Base-by-base conservation (phyloP, 2,888 invertebrate genomes). In the Drosophila mimica region DNA sequence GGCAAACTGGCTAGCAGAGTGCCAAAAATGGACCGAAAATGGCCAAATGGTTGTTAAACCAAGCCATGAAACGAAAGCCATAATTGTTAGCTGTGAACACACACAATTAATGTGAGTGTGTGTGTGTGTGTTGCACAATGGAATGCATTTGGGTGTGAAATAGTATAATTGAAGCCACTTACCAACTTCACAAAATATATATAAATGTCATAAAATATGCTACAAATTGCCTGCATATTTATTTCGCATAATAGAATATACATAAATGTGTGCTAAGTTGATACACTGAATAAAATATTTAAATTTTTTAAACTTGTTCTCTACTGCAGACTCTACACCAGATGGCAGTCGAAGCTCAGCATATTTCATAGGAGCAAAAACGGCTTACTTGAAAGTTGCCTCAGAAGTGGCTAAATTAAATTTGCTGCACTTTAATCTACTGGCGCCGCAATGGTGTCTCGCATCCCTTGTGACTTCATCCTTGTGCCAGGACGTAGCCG, bases 371-470 rank as follows among this genome's bases (percentile, higher is more conserved):
- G 25, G 53, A 40, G 30, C 1, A 36, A 48, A 20, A 74, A 30
- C 11, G 20, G 25, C 49, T 59, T 38, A n/a, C 60, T 79, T 46
- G 40, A 51, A 30, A 54, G 34, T 53, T 53, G 17, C 38, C 17
- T 52, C 48, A 36, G 25, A 30, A 25, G 15, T 33, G 20, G 33
- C 20, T 58, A 49, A 74, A 85, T 89, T 77, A 34, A 76, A 80
- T 90, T 85, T 67, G 76, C 64, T 82, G 86, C 83, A 89, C 74
- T 85, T 85, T 77, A 85, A 89, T 71, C 66, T 73, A 61, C 52
- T 46, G 65, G 68, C 77, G 52, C 48, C 70, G 48, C 65, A 36
- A 46, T 38, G 71, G 36, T 62, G 65, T 31, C 20, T 15, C 15
- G 15, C 43, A 43, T 57, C 57, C 57, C 31, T 33, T 43, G 46